phyloP scores from a whole-genome alignment of 23 tunicate genomes.

The Pegea sp. region DNA sequence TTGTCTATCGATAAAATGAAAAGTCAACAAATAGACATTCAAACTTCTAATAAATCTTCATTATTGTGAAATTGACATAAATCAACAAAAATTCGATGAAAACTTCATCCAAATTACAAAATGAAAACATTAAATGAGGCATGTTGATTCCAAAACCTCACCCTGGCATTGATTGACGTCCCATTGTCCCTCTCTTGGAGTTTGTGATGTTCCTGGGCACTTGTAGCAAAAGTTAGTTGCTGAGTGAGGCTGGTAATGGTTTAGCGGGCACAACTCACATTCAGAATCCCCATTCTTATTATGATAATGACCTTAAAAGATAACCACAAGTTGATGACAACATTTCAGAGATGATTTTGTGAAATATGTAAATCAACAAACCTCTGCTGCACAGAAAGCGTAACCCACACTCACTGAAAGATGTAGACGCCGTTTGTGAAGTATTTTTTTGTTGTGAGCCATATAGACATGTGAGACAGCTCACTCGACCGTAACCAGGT shows the following conservation, averaged over 20 bases:
- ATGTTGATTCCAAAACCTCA: not conserved
- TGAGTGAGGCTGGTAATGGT: conserved; percentile 39
- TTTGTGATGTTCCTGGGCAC: conserved; percentile 57
- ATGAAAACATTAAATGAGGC: not conserved
- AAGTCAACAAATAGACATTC: not conserved
- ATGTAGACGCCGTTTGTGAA: not conserved
- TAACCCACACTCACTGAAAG: not conserved
- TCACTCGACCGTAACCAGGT: not conserved
- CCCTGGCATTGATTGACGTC: not conserved
- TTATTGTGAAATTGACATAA: not conserved
- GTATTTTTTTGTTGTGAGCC: not conserved
- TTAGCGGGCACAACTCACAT: conserved; percentile 45
- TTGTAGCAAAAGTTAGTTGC: conserved; percentile 36
- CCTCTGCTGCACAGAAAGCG: not conserved
- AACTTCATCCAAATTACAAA: too few species aligned
- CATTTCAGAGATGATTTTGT: not conserved
- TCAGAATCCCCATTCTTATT: conserved; percentile 12
- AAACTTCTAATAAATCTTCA: not conserved
- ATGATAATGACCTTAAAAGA: conserved; percentile 7
- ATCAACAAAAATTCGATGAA: too few species aligned
- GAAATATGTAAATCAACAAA: not conserved
- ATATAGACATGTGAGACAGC: not conserved
- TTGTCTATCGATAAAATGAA: conserved; percentile 9
- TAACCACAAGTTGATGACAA: conserved; percentile 16
- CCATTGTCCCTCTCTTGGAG: conserved; percentile 36